These are phyloP conservation scores for Alloplasta piceator DNA, from an alignment of 2,888 invertebrate species.

Conservation along the genomic window DNA sequence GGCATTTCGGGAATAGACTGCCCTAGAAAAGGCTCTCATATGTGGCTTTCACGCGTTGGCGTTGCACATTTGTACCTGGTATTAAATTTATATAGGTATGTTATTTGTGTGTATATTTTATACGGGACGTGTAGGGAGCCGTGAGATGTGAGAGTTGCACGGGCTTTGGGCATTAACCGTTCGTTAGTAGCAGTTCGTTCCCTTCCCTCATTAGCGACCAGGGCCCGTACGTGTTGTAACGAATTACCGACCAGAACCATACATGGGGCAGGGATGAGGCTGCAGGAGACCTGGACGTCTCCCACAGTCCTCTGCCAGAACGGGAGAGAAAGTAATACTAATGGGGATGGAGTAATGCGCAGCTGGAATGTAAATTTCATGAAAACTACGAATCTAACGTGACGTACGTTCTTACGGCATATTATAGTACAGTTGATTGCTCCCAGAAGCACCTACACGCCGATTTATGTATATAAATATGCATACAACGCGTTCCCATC, in stretches of 20 bases:
- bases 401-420: slow-evolving; percentile 58
- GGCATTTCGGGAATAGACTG: slow-evolving; percentile 37
- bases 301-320: slow-evolving; percentile 13
- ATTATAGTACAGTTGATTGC: slow-evolving; percentile 48
- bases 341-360: slow-evolving; percentile 60
- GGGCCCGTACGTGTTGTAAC: slow-evolving; percentile 73
- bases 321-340: background rate
- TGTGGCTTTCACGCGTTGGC: slow-evolving; percentile 22
- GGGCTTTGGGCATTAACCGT: slow-evolving; percentile 76
- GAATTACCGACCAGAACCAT: slow-evolving; percentile 74
- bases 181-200: slow-evolving; percentile 76
- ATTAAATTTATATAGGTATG: slow-evolving; percentile 13
- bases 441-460: slow-evolving; percentile 37
- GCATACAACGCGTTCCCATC: background rate
- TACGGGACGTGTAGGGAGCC: slow-evolving; percentile 50
- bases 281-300: slow-evolving; percentile 15
- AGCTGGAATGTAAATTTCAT: slow-evolving; percentile 77
- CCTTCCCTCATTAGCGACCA: slow-evolving; percentile 78
- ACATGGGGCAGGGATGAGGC: slow-evolving; percentile 24
- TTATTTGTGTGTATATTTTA: slow-evolving; percentile 4
- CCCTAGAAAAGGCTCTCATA: slow-evolving; percentile 33
- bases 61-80: slow-evolving; percentile 37
- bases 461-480: background rate
- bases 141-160: slow-evolving; percentile 52
- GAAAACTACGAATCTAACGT: slow-evolving; percentile 73